Conservation (phyloP, 2,888 invertebrate species). For the Erannis defoliaria region DNA sequence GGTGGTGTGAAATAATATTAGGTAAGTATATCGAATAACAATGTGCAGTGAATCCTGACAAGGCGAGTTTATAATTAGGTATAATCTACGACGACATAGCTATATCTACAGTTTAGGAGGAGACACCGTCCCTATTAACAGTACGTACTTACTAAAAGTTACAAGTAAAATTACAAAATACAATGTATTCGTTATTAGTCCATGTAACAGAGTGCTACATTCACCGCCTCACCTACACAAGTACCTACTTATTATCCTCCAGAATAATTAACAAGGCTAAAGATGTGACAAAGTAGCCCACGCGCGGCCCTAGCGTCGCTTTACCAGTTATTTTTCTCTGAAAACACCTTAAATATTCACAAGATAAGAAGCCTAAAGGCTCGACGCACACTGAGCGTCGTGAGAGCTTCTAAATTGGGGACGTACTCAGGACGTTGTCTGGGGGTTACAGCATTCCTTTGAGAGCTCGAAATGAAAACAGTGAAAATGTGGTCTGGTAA, state of each 20-base stretch:
- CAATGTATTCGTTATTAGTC: background rate
- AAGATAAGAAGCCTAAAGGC: constrained; percentile 22
- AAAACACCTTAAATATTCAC: constrained; percentile 34
- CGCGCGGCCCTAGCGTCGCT: constrained; percentile 13
- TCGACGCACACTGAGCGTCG: constrained; percentile 30
- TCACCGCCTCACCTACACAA: background rate
- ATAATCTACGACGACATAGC: no score
- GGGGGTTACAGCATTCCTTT: background rate
- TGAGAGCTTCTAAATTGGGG: constrained; percentile 17
- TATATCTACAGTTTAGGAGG: no score
- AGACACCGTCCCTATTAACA: no score
- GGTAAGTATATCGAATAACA: no score
- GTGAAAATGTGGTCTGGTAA: background rate
- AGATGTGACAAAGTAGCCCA: constrained; percentile 19
- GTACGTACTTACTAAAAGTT: no score
- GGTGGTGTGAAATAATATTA: no score
- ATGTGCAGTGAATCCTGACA: no score
- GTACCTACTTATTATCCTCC: background rate
- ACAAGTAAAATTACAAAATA: background rate
- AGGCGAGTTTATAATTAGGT: no score
- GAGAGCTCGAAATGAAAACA: background rate
- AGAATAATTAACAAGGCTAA: constrained; percentile 26
- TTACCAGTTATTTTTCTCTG: constrained; percentile 26
- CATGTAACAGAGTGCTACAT: background rate
- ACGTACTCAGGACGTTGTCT: constrained; percentile 1